These are phyloP conservation scores for Idaea biselata DNA, from an alignment of 2,888 invertebrate genomes.

Conservation along the genomic window DNA sequence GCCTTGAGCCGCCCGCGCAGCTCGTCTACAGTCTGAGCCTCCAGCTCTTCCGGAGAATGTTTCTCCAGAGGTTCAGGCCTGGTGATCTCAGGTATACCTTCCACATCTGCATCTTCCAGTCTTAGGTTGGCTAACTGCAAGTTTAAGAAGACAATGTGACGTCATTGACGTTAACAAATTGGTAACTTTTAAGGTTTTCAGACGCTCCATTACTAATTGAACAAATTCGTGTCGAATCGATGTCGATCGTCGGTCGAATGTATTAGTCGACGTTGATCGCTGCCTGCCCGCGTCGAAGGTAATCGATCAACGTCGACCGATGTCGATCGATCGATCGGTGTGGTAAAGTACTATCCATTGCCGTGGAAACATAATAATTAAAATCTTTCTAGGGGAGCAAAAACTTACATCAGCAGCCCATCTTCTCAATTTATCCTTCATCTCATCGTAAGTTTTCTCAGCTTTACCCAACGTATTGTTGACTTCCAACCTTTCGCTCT, in stretches of 20 bases:
- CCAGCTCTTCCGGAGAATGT: constrained; percentile 85
- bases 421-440: constrained; percentile 69
- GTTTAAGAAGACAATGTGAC: constrained; percentile 9
- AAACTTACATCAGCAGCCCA: constrained; percentile 79
- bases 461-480: constrained; percentile 85
- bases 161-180: neutral
- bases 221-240: too few relatives aligned
- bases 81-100: constrained; percentile 59
- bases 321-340: too few relatives aligned
- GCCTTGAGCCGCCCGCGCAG: constrained; percentile 36
- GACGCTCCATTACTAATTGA: too few relatives aligned
- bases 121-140: constrained; percentile 78
- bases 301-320: too few relatives aligned
- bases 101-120: constrained; percentile 73
- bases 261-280: too few relatives aligned
- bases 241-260: too few relatives aligned
- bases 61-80: constrained; percentile 73
- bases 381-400: too few relatives aligned
- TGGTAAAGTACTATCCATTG: too few relatives aligned
- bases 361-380: too few relatives aligned
- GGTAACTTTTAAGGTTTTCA: too few relatives aligned
- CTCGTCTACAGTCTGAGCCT: constrained; percentile 76
- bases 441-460: constrained; percentile 80
- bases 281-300: too few relatives aligned
- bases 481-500: constrained; percentile 86